phyloP scores from a whole-genome alignment of 1,140 invertebrate genomes.

The Sinonovacula constricta region DNA sequence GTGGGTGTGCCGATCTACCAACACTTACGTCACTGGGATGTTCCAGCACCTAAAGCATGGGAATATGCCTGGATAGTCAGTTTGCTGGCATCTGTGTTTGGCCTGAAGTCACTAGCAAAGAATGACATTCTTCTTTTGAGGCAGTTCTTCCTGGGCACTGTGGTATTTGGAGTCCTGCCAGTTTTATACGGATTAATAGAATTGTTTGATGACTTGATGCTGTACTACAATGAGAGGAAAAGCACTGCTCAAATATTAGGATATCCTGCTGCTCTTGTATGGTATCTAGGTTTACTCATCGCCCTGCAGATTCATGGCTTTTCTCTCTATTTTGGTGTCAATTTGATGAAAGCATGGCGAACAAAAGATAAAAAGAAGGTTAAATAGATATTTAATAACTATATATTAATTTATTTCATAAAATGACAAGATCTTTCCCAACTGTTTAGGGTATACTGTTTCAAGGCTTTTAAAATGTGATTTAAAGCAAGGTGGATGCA shows the following conservation, averaged over 20 bases:
- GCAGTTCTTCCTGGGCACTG: constrained; percentile 90
- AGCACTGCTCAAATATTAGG: constrained; percentile 78
- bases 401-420: background rate
- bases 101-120: constrained; percentile 89
- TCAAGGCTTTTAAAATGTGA: too few species aligned
- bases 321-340: constrained; percentile 92
- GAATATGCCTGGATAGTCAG: constrained; percentile 96
- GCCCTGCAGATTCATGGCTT: constrained; percentile 95
- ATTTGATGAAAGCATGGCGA: constrained; percentile 92
- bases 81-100: constrained; percentile 90
- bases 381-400: constrained; percentile 19
- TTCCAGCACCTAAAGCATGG: constrained; percentile 82
- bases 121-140: constrained; percentile 89
- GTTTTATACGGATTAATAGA: constrained; percentile 89
- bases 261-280: constrained; percentile 93
- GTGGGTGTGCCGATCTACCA: constrained; percentile 59
- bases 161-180: constrained; percentile 88
- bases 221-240: constrained; percentile 87
- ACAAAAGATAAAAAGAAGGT: constrained; percentile 58
- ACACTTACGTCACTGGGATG: constrained; percentile 60
- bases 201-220: constrained; percentile 91
- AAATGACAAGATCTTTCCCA: too few species aligned
- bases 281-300: constrained; percentile 94
- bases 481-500: too few species aligned
- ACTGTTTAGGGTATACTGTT: too few species aligned